Conservation (phyloP, 2,888 invertebrate species). For the Choreutis nemorana region DNA sequence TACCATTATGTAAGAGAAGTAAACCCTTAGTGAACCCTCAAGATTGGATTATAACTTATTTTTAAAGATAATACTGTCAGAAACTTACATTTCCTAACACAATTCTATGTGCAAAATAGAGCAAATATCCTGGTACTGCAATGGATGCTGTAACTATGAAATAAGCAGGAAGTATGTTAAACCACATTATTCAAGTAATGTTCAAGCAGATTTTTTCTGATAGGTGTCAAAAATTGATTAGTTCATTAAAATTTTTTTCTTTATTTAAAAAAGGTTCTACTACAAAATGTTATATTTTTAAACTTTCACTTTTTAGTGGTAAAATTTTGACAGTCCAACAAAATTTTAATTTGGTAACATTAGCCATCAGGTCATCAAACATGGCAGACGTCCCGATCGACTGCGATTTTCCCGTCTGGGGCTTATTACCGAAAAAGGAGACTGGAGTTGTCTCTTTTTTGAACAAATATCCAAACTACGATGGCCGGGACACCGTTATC, state of each 20-base stretch:
- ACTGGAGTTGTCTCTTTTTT: conserved; percentile 90
- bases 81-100: conserved; percentile 31
- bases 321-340: too few species aligned
- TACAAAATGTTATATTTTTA: too few species aligned
- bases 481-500: conserved; percentile 91
- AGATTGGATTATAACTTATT: too few species aligned
- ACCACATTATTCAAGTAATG: conserved; percentile 28
- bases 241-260: neutral
- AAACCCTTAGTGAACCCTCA: too few species aligned
- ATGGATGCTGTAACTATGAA: conserved; percentile 17
- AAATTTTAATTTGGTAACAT: conserved; percentile 21
- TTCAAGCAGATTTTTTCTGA: too few species aligned
- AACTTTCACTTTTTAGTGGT: too few species aligned
- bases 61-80: neutral
- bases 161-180: conserved; percentile 22
- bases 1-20: too few species aligned
- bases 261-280: neutral
- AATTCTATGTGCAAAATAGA: conserved; percentile 26
- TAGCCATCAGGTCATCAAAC: conserved; percentile 51
- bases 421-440: conserved; percentile 92
- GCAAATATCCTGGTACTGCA: conserved; percentile 19
- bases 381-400: conserved; percentile 66
- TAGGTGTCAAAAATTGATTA: neutral
- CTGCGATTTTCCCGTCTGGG: conserved; percentile 81
- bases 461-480: conserved; percentile 86